Percentiles rank a stretch among this genome's conserved stretches.
These are phyloP conservation scores for Sceloporus undulatus DNA, from an alignment of 2,113 vertebrate genomes.

Conservation along the genomic window DNA sequence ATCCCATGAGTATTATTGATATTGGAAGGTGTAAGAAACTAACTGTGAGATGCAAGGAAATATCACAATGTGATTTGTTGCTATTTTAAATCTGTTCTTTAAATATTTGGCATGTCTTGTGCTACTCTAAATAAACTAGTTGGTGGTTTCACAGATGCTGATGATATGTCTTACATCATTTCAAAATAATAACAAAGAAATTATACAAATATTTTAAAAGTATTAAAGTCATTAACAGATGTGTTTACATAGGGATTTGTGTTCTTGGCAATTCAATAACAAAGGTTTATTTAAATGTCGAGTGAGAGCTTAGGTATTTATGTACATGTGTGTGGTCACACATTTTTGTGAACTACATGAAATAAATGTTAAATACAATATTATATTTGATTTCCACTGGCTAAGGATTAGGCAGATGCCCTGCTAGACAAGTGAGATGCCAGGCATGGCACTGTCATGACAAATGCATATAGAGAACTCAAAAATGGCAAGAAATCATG, in stretches of 20 bases:
- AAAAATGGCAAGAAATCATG: not conserved
- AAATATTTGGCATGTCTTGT: not conserved
- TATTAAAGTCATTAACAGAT: no score
- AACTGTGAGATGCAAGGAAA: not conserved
- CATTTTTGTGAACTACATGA: not conserved
- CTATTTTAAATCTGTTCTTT: slow-evolving; percentile 21
- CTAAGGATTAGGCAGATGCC: not conserved
- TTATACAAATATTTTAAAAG: slow-evolving; percentile 3
- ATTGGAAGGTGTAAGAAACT: not conserved
- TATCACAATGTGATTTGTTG: not conserved
- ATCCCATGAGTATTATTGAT: not conserved
- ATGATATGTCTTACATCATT: slow-evolving; percentile 15
- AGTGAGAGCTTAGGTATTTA: not conserved
- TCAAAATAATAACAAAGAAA: slow-evolving; percentile 1
- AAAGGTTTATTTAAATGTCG: not conserved
- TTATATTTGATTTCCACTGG: not conserved
- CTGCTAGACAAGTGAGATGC: no score
- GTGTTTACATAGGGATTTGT: not conserved
- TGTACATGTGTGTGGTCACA: not conserved
- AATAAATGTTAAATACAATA: not conserved
- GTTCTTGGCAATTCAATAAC: not conserved
- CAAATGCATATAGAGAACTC: no score
- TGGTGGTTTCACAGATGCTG: not conserved
- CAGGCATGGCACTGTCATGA: not conserved
- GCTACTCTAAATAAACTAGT: slow-evolving; percentile 4